Evolutionary conservation across 1,140 invertebrate genomes (phyloP), one percentile per base, ranked within the genome.

Genomic region (Eupeodes corollae): DNA sequence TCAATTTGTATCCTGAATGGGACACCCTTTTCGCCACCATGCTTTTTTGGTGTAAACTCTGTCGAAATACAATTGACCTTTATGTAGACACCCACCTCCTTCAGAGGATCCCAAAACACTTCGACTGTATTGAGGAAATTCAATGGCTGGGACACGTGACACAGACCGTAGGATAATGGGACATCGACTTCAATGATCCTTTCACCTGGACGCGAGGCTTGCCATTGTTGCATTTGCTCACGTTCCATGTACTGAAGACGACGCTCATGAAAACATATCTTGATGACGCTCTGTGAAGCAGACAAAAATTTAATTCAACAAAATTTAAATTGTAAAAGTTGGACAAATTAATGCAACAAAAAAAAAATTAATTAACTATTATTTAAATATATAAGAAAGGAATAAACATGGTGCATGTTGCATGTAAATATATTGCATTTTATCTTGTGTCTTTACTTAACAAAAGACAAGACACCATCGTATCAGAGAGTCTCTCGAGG

Each of bases 41-140:
- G 94, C 67, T 97, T 97, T 64, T 96, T 96, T 1, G 91, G 89
- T 1, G 94, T 97, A 66, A 98, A 98, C 71, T 97, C 94, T 3
- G 94, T 97, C 51, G 91, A 95, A 49, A 97, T 97, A 66, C 91
- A 96, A 70, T 98, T 93, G 3, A 97, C 84, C 76, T 91, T 91
- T 50, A 93, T 84, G 59, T 91, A 93, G 49, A 91, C 84, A 18
- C 91, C 91, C 52, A 92, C 88, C 74, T 96, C 92, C 63, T 96
- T 96, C 2, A 88, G 87, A 1, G 92, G 91, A 73, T 97, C 92
- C 93, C 93, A 98, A 52, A 84, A 80, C 56, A 97, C 91, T 59
- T 92, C 86, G 15, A 89, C 78, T 10, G 80, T 78, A 70, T 97
- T 96, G 30, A 91, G 71, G n/a, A 74, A 70, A 44, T 73, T 69